Conservation (phyloP, 2,888 invertebrate genomes). For the Cecidostiba fungosa region DNA sequence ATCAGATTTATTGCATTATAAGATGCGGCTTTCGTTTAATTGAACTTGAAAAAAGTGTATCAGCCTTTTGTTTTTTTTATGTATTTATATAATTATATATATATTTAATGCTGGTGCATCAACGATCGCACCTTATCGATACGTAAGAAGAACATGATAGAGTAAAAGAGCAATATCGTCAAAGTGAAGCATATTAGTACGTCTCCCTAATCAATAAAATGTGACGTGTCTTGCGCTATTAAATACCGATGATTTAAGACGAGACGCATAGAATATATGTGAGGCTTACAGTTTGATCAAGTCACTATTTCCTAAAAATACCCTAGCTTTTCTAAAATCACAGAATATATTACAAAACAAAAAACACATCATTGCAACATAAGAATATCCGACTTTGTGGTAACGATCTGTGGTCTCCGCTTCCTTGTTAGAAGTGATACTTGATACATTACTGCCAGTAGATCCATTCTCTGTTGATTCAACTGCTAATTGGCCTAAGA, state of each 20-base stretch:
- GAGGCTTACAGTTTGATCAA: constrained; percentile 57
- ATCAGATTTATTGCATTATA: constrained; percentile 38
- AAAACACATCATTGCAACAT: constrained; percentile 15
- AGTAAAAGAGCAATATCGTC: constrained; percentile 38
- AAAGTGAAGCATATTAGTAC: constrained; percentile 14
- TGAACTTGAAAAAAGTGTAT: constrained; percentile 59
- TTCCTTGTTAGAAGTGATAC: constrained; percentile 72
- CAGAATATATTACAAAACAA: constrained; percentile 44
- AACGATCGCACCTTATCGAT: constrained; percentile 39
- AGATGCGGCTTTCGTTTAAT: constrained; percentile 43
- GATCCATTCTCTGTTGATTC: not conserved
- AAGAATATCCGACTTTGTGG: not conserved
- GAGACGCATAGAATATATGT: constrained; percentile 22
- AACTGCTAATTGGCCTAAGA: constrained; percentile 24
- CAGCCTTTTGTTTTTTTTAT: constrained; percentile 60
- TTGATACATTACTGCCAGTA: constrained; percentile 2
- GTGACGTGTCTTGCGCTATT: constrained; percentile 7
- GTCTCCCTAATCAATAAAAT: constrained; percentile 16
- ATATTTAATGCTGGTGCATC: constrained; percentile 1
- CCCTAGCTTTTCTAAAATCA: constrained; percentile 33
- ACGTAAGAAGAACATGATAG: constrained; percentile 36
- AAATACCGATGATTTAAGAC: not conserved
- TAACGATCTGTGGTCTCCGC: constrained; percentile 62
- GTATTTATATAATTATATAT: constrained; percentile 15
- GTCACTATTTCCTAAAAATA: constrained; percentile 44